A percentile compares a stretch with the other conserved stretches of the same genome.
These are phyloP conservation scores for Haliaeetus leucogaster DNA, from an alignment of 2,113 vertebrate species.

Conservation along the genomic window DNA sequence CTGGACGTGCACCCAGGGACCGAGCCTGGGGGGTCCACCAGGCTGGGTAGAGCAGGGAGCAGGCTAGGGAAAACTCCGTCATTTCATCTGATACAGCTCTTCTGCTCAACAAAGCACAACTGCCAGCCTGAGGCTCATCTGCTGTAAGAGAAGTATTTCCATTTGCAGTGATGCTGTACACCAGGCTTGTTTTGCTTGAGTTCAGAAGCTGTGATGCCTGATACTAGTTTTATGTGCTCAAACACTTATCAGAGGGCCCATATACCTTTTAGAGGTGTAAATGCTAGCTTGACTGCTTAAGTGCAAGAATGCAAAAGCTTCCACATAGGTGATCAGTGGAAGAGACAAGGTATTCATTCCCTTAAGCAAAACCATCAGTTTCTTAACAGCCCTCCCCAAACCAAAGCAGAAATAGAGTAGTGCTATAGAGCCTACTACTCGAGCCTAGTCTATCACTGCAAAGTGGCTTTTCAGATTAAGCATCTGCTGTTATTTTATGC, in stretches of 20 bases:
- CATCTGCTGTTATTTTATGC: neutral
- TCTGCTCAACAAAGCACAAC: neutral
- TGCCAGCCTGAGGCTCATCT: neutral
- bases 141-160: neutral
- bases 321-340: neutral
- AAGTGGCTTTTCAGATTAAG: conserved; percentile 4
- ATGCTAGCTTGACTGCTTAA: neutral
- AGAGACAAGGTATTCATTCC: neutral
- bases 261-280: neutral
- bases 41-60: neutral
- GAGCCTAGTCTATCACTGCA: neutral
- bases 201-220: neutral
- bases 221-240: neutral
- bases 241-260: neutral
- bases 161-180: neutral
- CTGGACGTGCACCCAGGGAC: neutral
- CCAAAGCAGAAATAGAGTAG: neutral
- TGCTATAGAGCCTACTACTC: neutral
- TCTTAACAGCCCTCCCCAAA: neutral
- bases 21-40: fast-evolving
- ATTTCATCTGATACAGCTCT: neutral
- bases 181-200: neutral
- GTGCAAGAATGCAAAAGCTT: neutral
- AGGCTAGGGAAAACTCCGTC: neutral
- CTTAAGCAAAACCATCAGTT: neutral